Evolutionary conservation across 2,797 vertebrate species (phyloP).

Genomic region (Smutsia temminckii): DNA sequence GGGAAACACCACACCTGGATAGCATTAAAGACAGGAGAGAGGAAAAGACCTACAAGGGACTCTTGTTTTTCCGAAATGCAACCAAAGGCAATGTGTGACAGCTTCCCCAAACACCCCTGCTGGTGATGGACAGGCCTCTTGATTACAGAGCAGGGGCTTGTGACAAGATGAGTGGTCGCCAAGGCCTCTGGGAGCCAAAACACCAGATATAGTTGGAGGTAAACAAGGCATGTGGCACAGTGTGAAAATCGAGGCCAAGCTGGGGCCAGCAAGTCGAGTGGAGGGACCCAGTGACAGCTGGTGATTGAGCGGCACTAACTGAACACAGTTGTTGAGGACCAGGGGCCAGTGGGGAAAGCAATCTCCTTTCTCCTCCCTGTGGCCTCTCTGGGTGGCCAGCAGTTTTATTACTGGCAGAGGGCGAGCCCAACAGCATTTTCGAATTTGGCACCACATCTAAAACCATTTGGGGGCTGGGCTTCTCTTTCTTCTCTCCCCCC

Average conservation of each 20-base stretch:
- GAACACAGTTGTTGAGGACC: constrained; percentile 68
- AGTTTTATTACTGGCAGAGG: constrained; percentile 80
- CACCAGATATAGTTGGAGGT: constrained; percentile 66
- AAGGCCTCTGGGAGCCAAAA: constrained; percentile 57
- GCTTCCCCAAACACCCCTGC: constrained; percentile 64
- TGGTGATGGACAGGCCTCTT: constrained; percentile 49
- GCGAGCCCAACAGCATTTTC: constrained; percentile 78
- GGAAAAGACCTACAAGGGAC: constrained; percentile 55
- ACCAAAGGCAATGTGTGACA: constrained; percentile 23
- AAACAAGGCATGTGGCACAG: constrained; percentile 69
- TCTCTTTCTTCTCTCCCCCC: constrained; percentile 63
- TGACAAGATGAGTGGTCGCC: neutral
- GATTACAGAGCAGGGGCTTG: constrained; percentile 34
- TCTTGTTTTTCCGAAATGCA: constrained; percentile 69
- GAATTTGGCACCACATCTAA: constrained; percentile 81
- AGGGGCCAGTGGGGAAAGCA: constrained; percentile 66
- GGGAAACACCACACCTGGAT: constrained; percentile 82
- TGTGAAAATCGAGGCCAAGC: constrained; percentile 75
- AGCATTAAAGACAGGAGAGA: constrained; percentile 78
- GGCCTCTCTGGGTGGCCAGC: constrained; percentile 80
- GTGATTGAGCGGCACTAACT: constrained; percentile 70
- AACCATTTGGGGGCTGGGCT: constrained; percentile 71
- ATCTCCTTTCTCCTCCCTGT: constrained; percentile 75
- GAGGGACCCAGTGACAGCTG: constrained; percentile 72
- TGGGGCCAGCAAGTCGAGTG: constrained; percentile 17